Evolutionary conservation across 2,888 invertebrate genomes (phyloP).

Genomic region (Autographa gamma): DNA sequence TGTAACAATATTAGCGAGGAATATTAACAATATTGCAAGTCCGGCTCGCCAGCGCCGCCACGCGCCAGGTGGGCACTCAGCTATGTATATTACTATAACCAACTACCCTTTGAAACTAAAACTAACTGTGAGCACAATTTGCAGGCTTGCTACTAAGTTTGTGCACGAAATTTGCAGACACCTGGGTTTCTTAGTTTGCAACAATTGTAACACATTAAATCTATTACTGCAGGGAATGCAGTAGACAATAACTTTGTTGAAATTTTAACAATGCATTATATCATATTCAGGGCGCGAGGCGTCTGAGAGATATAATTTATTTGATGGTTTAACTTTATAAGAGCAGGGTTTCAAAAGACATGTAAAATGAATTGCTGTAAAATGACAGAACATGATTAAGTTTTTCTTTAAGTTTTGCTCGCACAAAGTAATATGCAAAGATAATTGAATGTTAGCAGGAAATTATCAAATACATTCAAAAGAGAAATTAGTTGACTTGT

Average conservation of each 20-base stretch:
- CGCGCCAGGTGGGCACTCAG: conserved; percentile 41
- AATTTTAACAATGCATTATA: not conserved
- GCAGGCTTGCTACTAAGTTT: conserved; percentile 27
- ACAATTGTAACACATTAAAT: conserved; percentile 3
- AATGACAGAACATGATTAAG: too few relatives aligned
- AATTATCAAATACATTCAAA: too few relatives aligned
- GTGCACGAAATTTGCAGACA: conserved; percentile 16
- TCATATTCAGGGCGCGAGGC: not conserved
- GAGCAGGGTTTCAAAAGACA: too few relatives aligned
- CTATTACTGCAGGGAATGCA: not conserved
- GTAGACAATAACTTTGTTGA: not conserved
- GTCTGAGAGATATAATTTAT: not conserved
- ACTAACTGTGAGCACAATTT: conserved; percentile 48
- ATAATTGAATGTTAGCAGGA: too few relatives aligned
- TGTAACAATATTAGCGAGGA: conserved; percentile 55
- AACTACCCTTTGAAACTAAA: conserved; percentile 54
- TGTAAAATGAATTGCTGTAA: too few relatives aligned
- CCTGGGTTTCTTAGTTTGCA: not conserved
- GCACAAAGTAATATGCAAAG: too few relatives aligned
- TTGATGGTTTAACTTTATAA: not conserved
- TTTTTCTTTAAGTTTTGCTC: too few relatives aligned
- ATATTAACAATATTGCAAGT: conserved; percentile 58
- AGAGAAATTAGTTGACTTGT: too few relatives aligned
- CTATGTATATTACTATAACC: conserved; percentile 46
- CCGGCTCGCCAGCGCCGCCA: conserved; percentile 24